Base-by-base conservation (phyloP, 1,140 invertebrate genomes). In the Gerris buenoi region DNA sequence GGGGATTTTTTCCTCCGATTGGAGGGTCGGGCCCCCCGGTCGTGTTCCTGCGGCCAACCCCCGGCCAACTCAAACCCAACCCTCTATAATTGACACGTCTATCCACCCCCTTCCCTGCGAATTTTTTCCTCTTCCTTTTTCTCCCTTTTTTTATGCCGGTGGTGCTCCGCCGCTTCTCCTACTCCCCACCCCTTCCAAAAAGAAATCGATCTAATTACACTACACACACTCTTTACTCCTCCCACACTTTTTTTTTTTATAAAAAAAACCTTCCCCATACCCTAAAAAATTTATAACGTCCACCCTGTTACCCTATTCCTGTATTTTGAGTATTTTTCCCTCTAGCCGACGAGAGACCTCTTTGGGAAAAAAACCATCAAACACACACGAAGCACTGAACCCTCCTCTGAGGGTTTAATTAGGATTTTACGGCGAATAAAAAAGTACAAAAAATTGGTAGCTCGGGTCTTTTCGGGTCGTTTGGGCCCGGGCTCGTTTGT, bases 41-140 rank as follows among this genome's bases (percentile, higher is more conserved):
- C 71, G 72, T 72, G 73, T 74, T 71, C 33, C 72, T 73, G 73
- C 65, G 73, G 72, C 71, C 70, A 71, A 73, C 73, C 72, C 71
- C 65, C 65, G 71, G 71, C 70, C 70, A 71, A 68, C 70, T 68
- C 69, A 68, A 63, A 65, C 70, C 67, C 64, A 29, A 23, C 60
- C 68, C 28, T 26, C 64, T 62, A 67, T 70, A 68, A 69, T 69
- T 69, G 70, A 67, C 68, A 62, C 68, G 60, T 63, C 68, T 65
- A 23, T 25, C 33, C 2, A 63, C 69, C 66, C 67, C 64, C 27
- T 46, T 63, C 29, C 28, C 68, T 62, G 26, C 68, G 5, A 60
- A 22, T 18, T 29, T 5, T 33, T 26, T 56, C 18, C 56, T 27
- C 33, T 68, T 60, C 33, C 63, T 67, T 62, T 27, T 27, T 26